Conservation (phyloP, 2,888 invertebrate genomes). For the Trisateles emortualis region DNA sequence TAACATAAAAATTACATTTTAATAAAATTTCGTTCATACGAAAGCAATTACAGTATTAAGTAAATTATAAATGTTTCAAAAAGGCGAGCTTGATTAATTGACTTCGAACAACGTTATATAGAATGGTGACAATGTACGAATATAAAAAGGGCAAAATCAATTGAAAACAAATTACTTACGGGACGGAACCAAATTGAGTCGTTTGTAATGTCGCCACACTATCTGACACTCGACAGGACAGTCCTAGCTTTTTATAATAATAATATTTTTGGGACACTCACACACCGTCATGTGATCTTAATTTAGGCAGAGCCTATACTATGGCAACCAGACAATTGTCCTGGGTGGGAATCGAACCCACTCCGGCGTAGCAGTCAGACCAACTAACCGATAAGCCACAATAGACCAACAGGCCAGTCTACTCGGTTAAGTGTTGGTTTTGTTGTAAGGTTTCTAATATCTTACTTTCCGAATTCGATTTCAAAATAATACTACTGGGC, state of each 20-base stretch:
- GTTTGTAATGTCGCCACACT: constrained; percentile 37
- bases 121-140: constrained; percentile 37
- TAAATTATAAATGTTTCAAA: constrained; percentile 56
- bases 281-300: too few relatives aligned
- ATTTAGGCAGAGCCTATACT: too few relatives aligned
- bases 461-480: too few relatives aligned
- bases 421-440: too few relatives aligned
- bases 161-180: constrained; percentile 71
- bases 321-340: not conserved
- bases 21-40: constrained; percentile 41
- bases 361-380: too few relatives aligned
- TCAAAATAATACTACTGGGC: too few relatives aligned
- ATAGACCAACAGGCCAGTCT: too few relatives aligned
- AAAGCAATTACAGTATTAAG: constrained; percentile 57
- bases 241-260: too few relatives aligned
- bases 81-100: constrained; percentile 55
- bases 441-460: too few relatives aligned
- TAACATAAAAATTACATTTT: constrained; percentile 31
- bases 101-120: constrained; percentile 35
- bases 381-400: too few relatives aligned
- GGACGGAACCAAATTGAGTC: constrained; percentile 59
- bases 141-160: constrained; percentile 61
- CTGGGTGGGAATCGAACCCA: too few relatives aligned
- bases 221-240: not conserved
- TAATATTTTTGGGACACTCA: too few relatives aligned